These are phyloP conservation scores for Entomyzon cyanotis DNA, from an alignment of 2,113 vertebrate genomes.

Conservation along the genomic window DNA sequence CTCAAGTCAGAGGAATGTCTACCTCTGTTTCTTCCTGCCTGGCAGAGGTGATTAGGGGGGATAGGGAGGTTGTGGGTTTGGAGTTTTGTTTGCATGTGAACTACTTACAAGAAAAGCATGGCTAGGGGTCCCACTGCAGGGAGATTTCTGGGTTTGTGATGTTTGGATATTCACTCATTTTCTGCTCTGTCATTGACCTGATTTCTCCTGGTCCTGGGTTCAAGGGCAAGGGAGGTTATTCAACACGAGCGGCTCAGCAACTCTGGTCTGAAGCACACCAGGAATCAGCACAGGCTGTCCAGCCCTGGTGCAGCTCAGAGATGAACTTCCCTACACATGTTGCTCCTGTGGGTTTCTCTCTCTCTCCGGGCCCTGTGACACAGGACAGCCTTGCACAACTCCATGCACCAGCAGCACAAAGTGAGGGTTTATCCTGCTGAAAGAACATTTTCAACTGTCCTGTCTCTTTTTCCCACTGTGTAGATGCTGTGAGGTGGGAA, in stretches of 20 bases:
- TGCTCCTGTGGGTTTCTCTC: neutral
- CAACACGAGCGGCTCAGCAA: too few relatives aligned
- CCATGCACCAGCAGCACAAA: neutral
- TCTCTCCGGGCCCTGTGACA: neutral
- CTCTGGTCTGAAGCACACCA: neutral
- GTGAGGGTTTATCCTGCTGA: neutral
- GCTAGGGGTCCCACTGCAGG: neutral
- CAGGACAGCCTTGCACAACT: neutral
- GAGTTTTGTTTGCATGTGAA: neutral
- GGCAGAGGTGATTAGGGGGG: neutral
- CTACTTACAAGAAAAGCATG: neutral
- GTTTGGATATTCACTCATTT: accelerated
- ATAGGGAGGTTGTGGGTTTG: neutral
- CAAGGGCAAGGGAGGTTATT: neutral
- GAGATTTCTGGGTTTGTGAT: neutral
- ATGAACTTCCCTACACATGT: accelerated
- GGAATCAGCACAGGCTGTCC: neutral
- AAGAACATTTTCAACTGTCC: neutral
- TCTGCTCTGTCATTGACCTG: neutral
- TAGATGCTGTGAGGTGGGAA: neutral
- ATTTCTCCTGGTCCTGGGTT: neutral
- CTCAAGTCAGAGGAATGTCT: neutral
- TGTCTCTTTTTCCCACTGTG: neutral
- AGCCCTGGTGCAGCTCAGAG: neutral
- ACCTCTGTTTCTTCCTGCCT: neutral